Evolutionary conservation across 2,113 vertebrate species (phyloP).

Genomic region (Lophura nycthemera): DNA sequence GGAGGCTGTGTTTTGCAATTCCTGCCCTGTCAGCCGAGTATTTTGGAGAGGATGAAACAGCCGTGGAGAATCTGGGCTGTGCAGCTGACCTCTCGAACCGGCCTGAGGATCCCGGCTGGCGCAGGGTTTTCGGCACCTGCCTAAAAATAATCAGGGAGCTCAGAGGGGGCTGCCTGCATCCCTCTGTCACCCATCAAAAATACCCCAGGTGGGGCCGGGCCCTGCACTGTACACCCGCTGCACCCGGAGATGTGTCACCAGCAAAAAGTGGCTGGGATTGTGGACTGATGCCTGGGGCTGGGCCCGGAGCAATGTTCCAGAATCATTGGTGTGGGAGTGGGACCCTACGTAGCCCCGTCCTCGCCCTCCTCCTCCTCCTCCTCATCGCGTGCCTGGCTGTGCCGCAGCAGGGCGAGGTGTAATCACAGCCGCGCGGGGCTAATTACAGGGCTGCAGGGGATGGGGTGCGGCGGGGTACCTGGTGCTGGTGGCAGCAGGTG

Average conservation of each 20-base stretch:
- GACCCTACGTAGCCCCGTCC: not conserved
- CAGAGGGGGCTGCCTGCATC: slow-evolving; percentile 17
- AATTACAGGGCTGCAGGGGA: slow-evolving; percentile 39
- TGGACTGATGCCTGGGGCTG: not conserved
- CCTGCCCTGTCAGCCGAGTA: slow-evolving; percentile 75
- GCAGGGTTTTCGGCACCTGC: slow-evolving; percentile 4
- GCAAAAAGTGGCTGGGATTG: accelerated
- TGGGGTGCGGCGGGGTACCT: not conserved
- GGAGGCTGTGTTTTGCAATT: slow-evolving; percentile 64
- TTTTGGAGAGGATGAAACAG: slow-evolving; percentile 83
- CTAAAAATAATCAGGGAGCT: slow-evolving; percentile 66
- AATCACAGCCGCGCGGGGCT: slow-evolving; percentile 20
- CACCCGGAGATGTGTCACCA: not conserved
- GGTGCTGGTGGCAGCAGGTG: not conserved
- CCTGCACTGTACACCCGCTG: slow-evolving; percentile 22
- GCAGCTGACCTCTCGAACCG: slow-evolving; percentile 67
- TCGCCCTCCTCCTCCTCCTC: not conserved
- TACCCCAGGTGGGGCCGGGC: not conserved
- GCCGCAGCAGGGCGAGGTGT: slow-evolving; percentile 47
- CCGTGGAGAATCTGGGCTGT: slow-evolving; percentile 73
- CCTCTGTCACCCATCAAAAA: slow-evolving; percentile 56
- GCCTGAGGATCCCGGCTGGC: slow-evolving; percentile 27
- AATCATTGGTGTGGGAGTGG: accelerated
- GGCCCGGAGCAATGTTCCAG: not conserved
- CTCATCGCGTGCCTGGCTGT: not conserved